Conservation (phyloP, 2,888 invertebrate species). For the Chaetoderma sp. region DNA sequence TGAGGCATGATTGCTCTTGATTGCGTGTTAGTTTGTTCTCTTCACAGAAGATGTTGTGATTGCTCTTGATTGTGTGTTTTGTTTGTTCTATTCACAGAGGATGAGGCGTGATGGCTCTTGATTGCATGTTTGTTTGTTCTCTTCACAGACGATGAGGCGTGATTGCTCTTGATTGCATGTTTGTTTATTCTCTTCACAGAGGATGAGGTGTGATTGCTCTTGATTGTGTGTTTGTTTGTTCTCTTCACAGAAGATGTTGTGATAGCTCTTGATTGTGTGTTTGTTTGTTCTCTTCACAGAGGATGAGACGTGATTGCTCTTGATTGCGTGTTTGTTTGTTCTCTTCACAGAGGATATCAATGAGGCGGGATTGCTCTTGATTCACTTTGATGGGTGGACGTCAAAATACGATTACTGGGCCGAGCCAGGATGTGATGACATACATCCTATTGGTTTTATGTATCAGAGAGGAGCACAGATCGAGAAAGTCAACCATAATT, state of each 20-base stretch:
- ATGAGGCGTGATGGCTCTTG: no score
- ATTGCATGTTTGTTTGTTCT: no score
- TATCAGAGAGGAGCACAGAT: conserved; percentile 19
- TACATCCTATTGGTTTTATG: conserved; percentile 57
- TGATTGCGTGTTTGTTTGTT: background rate
- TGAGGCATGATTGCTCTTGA: no score
- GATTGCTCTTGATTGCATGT: no score
- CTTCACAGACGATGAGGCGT: no score
- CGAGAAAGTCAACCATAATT: background rate
- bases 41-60: no score
- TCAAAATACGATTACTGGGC: conserved; percentile 50
- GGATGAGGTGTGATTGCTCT: no score
- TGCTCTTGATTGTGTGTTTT: no score
- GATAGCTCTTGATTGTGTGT: background rate
- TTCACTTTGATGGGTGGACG: conserved; percentile 64
- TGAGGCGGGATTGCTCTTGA: conserved; percentile 43
- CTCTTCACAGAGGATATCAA: conserved; percentile 19
- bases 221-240: no score
- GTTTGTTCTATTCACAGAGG: no score
- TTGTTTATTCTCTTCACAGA: background rate
- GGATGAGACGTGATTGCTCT: no score
- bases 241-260: background rate
- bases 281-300: conserved; percentile 23
- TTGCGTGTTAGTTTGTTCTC: no score
- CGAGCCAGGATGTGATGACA: conserved; percentile 36